A percentile compares a stretch with the other conserved stretches of the same genome.
phyloP scores from a whole-genome alignment of 2,113 vertebrate genomes.

The Arvicanthis niloticus region DNA sequence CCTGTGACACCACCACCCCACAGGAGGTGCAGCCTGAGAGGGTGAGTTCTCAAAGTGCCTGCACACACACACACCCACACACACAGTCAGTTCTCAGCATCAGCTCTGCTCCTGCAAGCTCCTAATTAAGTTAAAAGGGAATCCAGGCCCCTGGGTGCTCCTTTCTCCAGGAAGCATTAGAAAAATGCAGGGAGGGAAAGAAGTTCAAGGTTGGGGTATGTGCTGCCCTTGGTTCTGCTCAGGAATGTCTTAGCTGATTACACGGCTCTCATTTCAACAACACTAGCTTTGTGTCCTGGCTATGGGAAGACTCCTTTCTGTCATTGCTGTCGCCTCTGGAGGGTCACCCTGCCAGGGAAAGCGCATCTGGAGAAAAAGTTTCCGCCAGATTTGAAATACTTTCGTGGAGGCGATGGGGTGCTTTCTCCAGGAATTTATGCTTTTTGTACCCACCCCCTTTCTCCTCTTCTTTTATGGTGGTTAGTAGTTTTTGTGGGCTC shows the following conservation, averaged over 20 bases:
- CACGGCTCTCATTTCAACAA: conserved; percentile 89
- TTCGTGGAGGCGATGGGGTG: neutral
- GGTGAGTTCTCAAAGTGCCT: neutral
- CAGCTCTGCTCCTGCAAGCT: conserved; percentile 32
- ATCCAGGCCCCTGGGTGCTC: conserved; percentile 83
- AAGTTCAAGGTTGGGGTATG: conserved; percentile 88
- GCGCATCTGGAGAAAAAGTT: conserved; percentile 83
- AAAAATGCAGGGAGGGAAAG: conserved; percentile 87
- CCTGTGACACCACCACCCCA: neutral
- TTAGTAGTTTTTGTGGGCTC: neutral
- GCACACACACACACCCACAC: conserved; percentile 37
- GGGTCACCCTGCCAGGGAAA: conserved; percentile 79
- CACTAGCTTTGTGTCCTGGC: conserved; percentile 86
- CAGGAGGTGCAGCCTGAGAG: fast-evolving
- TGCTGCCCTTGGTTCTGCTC: conserved; percentile 88
- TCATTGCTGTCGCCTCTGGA: conserved; percentile 62
- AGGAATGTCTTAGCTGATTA: conserved; percentile 91
- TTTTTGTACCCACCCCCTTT: neutral
- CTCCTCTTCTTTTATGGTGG: neutral
- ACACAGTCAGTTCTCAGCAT: conserved; percentile 46
- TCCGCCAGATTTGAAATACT: conserved; percentile 76
- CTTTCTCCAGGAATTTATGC: conserved; percentile 68
- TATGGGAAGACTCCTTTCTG: conserved; percentile 85
- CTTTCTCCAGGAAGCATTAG: conserved; percentile 86
- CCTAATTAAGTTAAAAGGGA: conserved; percentile 87